A percentile compares a stretch with the other conserved stretches of the same genome.
These are phyloP conservation scores for Panagrolaimus sp. DNA, from an alignment of 1,140 invertebrate genomes.

Conservation along the genomic window DNA sequence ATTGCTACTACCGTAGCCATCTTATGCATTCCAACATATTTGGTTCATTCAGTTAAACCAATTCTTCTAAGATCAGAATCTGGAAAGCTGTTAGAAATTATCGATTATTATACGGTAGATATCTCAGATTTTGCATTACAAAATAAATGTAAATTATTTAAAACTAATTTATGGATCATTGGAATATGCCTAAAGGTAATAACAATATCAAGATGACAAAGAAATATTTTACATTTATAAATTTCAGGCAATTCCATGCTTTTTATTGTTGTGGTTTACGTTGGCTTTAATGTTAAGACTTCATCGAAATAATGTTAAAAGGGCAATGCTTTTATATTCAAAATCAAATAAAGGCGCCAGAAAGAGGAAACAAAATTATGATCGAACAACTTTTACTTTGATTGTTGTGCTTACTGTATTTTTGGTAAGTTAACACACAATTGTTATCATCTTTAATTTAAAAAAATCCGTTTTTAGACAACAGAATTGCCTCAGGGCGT, in stretches of 20 bases:
- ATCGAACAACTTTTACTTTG: conserved; percentile 49
- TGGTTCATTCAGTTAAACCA: conserved; percentile 46
- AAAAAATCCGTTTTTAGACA: conserved; percentile 39
- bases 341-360: conserved; percentile 27
- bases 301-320: conserved; percentile 48
- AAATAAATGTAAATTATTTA: conserved; percentile 42
- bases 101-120: conserved; percentile 43
- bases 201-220: not conserved
- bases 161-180: conserved; percentile 50
- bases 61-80: conserved; percentile 15
- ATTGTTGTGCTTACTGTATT: conserved; percentile 49
- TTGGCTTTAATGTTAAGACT: conserved; percentile 42
- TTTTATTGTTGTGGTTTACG: conserved; percentile 51
- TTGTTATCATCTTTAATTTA: too few relatives aligned
- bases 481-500: conserved; percentile 53
- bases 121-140: conserved; percentile 46
- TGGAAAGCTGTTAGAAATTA: conserved; percentile 16
- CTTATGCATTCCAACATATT: conserved; percentile 44
- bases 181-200: conserved; percentile 47
- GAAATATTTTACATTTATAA: not conserved
- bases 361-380: conserved; percentile 44
- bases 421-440: conserved; percentile 29
- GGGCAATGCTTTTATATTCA: conserved; percentile 40
- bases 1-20: conserved; percentile 34
- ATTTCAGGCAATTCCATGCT: conserved; percentile 48